Conservation (phyloP, 2,113 vertebrate species). For the Indicator maculatus region DNA sequence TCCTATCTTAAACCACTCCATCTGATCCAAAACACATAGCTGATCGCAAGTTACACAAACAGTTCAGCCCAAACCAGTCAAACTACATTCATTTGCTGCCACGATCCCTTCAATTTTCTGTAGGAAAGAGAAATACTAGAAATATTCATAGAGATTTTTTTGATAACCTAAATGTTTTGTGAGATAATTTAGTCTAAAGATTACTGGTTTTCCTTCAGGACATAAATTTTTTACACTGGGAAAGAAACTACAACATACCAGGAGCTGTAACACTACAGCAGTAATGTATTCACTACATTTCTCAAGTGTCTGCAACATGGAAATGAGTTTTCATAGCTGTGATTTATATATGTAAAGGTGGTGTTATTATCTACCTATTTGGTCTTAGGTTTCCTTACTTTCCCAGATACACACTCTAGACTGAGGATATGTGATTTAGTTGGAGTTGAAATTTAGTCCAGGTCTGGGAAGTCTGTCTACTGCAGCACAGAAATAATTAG, state of each 20-base stretch:
- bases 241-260: not conserved
- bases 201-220: not conserved
- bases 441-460: not conserved
- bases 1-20: not conserved
- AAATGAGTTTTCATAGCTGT: not conserved
- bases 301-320: not conserved
- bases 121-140: not conserved
- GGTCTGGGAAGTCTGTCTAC: not conserved
- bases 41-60: not conserved
- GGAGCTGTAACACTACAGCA: not conserved
- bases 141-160: not conserved
- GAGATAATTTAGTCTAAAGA: not conserved
- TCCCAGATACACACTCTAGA: accelerated
- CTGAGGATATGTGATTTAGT: not conserved
- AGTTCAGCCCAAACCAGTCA: constrained; percentile 12
- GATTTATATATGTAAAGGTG: not conserved
- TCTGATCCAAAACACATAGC: not conserved
- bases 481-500: not conserved
- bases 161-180: not conserved
- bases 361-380: not conserved
- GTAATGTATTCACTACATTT: not conserved
- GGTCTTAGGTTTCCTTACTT: not conserved
- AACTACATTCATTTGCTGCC: not conserved
- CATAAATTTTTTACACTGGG: not conserved
- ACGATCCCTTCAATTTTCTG: not conserved